Conservation (phyloP, 2,888 invertebrate species). For the Cartodere bifasciata region DNA sequence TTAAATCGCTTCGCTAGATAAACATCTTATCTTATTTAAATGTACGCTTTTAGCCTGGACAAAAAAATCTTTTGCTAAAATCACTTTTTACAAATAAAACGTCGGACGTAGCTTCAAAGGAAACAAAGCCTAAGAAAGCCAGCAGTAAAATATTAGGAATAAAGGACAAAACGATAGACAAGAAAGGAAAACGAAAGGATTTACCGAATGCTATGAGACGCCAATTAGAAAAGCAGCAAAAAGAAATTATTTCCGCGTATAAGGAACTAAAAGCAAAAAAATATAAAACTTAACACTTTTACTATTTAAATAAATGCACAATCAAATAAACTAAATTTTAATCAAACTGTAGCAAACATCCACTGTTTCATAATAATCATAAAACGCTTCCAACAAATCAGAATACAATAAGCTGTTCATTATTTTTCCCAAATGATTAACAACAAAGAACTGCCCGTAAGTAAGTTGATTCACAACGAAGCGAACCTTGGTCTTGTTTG, state of each 20-base stretch:
- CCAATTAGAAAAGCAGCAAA: slow-evolving; percentile 46
- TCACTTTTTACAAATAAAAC: slow-evolving; percentile 30
- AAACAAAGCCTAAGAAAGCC: slow-evolving; percentile 18
- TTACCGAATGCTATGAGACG: slow-evolving; percentile 43
- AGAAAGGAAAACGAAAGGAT: slow-evolving; percentile 48
- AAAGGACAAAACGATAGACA: slow-evolving; percentile 29
- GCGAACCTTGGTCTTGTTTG: slow-evolving; percentile 37
- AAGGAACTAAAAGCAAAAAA: slow-evolving; percentile 38
- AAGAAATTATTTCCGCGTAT: slow-evolving; percentile 46
- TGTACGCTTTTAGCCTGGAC: slow-evolving; percentile 44
- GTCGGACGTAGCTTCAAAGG: slow-evolving; percentile 5
- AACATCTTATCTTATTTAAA: slow-evolving; percentile 5
- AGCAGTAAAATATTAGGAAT: slow-evolving; percentile 26
- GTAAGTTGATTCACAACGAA: slow-evolving; percentile 40
- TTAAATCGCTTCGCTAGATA: slow-evolving; percentile 3
- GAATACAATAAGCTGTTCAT: slow-evolving; percentile 55
- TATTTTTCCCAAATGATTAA: slow-evolving; percentile 64
- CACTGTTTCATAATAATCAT: too few relatives aligned
- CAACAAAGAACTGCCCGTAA: slow-evolving; percentile 67
- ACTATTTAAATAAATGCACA: too few relatives aligned
- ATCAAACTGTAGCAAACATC: too few relatives aligned
- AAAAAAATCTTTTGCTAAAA: slow-evolving; percentile 48
- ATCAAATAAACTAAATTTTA: too few relatives aligned
- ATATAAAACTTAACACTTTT: slow-evolving; percentile 5
- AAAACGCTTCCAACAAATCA: slow-evolving; percentile 40